Conservation (phyloP, 2,888 invertebrate species). For the Zaprionus obscuricornis region DNA sequence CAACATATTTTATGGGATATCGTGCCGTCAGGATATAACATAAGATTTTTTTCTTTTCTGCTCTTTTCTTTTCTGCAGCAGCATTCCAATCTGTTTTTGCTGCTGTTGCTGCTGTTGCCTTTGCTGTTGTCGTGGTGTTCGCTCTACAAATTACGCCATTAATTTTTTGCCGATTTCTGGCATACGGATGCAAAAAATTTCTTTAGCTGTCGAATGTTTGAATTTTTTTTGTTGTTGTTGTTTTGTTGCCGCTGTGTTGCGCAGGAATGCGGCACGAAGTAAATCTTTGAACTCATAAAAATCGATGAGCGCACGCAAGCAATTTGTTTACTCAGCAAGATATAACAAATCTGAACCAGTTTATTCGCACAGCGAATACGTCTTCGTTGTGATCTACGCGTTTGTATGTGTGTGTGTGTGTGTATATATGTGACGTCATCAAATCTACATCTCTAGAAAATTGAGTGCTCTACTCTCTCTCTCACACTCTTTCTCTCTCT, state of each 20-base stretch:
- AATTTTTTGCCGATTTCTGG: constrained; percentile 55
- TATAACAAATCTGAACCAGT: constrained; percentile 41
- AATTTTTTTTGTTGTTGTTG: constrained; percentile 28
- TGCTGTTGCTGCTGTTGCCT: constrained; percentile 35
- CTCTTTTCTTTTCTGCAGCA: constrained; percentile 18
- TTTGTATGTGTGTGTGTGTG: constrained; percentile 3
- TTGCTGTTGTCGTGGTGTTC: constrained; percentile 31
- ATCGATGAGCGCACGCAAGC: constrained; percentile 75
- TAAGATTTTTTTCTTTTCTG: neutral
- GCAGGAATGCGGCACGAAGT: constrained; percentile 69
- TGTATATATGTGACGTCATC: constrained; percentile 57
- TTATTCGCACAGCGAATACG: constrained; percentile 40
- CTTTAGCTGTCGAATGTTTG: no score
- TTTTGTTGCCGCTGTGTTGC: constrained; percentile 35
- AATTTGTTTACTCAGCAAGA: constrained; percentile 66
- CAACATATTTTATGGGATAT: no score
- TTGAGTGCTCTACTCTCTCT: constrained; percentile 1
- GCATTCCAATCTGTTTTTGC: constrained; percentile 18
- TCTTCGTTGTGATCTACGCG: constrained; percentile 52
- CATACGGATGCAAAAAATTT: constrained; percentile 47
- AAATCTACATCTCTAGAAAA: constrained; percentile 19
- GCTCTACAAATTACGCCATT: constrained; percentile 68
- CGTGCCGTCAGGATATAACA: neutral
- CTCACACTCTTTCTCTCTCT: neutral
- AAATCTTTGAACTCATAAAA: constrained; percentile 79